Conservation (phyloP, 2,797 vertebrate genomes). For the Coregonus sp. region DNA sequence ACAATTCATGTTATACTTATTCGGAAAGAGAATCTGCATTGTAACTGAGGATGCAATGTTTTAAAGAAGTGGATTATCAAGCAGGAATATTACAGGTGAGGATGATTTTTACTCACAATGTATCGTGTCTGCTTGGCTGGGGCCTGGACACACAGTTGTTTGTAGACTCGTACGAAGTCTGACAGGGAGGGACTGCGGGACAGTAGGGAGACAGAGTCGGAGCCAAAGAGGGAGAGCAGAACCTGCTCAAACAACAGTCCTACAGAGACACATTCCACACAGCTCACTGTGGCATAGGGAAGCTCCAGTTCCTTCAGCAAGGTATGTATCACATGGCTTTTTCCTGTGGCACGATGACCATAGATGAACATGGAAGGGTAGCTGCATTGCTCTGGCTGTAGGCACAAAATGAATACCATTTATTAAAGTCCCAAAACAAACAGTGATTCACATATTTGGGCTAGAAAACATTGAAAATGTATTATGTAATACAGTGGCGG, state of each 20-base stretch:
- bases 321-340: conserved; percentile 87
- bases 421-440: neutral
- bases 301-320: conserved; percentile 88
- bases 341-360: conserved; percentile 91
- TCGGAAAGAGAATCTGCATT: neutral
- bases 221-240: conserved; percentile 80
- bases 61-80: neutral
- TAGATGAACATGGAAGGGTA: conserved; percentile 94
- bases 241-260: conserved; percentile 88
- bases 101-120: conserved; percentile 81
- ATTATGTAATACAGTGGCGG: neutral
- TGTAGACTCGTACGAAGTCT: conserved; percentile 90
- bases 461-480: neutral
- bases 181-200: conserved; percentile 82
- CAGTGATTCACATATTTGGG: neutral
- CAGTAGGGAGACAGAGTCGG: conserved; percentile 66
- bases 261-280: conserved; percentile 86
- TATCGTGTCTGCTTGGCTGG: conserved; percentile 85
- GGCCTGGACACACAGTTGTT: conserved; percentile 69
- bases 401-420: conserved; percentile 16
- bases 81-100: neutral
- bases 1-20: neutral
- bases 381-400: conserved; percentile 87
- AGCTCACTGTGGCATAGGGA: conserved; percentile 87
- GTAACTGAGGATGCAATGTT: neutral